phyloP scores from a whole-genome alignment of 2,797 vertebrate genomes.

The Lemur catta region DNA sequence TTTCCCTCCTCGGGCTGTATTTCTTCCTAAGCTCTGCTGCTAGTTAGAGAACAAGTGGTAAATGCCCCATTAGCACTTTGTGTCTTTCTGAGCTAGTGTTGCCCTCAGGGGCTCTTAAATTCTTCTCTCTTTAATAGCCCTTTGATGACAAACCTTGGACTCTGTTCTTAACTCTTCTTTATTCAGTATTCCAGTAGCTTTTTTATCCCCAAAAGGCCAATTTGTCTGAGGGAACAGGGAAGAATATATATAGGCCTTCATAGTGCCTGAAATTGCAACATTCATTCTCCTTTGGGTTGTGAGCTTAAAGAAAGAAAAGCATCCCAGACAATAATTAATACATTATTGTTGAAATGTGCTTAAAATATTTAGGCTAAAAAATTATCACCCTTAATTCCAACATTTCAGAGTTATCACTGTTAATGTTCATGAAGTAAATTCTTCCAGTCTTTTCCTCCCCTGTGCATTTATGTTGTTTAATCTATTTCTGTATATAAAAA shows the following conservation, averaged over 20 bases:
- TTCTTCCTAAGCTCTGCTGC: constrained; percentile 10
- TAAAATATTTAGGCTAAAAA: neutral
- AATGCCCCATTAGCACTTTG: constrained; percentile 19
- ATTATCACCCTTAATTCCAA: neutral
- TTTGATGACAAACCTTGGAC: neutral
- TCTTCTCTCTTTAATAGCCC: neutral
- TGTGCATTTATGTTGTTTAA: neutral
- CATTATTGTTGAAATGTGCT: neutral
- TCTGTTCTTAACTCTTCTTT: neutral
- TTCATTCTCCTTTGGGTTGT: neutral
- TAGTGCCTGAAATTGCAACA: neutral
- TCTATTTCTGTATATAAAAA: neutral
- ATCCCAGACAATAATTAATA: neutral
- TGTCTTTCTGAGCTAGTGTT: constrained; percentile 25
- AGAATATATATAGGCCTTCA: neutral
- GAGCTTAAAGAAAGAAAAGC: neutral
- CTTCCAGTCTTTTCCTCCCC: neutral
- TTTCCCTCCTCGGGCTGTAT: neutral
- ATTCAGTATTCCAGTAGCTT: neutral
- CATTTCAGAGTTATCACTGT: neutral
- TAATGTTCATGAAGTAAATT: neutral
- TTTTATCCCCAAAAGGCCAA: neutral
- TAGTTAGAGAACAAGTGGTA: constrained; percentile 29
- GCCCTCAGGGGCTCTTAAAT: constrained; percentile 35
- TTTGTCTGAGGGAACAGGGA: neutral